Conservation (phyloP, 2,888 invertebrate genomes). For the Lamproptera curius region DNA sequence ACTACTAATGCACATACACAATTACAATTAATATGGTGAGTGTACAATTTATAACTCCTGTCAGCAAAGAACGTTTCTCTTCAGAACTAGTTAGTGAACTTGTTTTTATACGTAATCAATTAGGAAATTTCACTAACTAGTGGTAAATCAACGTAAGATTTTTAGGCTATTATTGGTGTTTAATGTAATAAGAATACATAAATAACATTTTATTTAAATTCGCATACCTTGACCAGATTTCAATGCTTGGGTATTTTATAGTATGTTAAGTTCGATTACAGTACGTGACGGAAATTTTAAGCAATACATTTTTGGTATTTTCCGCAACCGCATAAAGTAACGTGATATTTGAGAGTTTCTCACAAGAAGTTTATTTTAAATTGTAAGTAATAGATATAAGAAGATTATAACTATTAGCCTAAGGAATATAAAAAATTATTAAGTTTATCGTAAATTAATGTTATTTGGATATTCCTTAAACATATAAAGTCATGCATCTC, state of each 20-base stretch:
- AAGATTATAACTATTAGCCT: background rate
- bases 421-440: no score
- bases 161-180: no score
- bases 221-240: background rate
- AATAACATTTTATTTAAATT: background rate
- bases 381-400: background rate
- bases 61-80: no score
- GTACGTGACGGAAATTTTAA: slow-evolving; percentile 12
- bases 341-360: background rate
- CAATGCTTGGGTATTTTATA: slow-evolving; percentile 1
- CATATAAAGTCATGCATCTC: no score
- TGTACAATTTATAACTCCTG: no score
- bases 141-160: no score
- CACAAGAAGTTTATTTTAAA: background rate
- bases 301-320: background rate
- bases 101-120: no score
- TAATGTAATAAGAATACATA: background rate
- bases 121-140: no score
- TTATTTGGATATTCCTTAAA: background rate
- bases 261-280: slow-evolving; percentile 11
- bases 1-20: background rate
- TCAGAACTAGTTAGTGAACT: no score
- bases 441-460: no score
- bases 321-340: background rate
- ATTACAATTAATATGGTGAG: no score